phyloP scores from a whole-genome alignment of 2,888 invertebrate genomes.

The Cantharis lateralis region DNA sequence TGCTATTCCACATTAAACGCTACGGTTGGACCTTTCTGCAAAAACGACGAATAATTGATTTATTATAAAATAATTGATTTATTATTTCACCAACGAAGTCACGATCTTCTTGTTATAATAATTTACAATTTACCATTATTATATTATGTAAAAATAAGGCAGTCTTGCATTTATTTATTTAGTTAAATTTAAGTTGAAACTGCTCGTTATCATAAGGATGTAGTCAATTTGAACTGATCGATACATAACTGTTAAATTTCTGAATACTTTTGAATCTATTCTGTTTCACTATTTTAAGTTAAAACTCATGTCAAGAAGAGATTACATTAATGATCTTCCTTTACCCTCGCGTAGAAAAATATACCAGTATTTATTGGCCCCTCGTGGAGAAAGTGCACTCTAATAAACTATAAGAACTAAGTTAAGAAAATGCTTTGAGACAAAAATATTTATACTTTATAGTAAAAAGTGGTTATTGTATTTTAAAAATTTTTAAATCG shows the following conservation, averaged over 20 bases:
- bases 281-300: neutral
- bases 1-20: too few relatives aligned
- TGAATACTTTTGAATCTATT: neutral
- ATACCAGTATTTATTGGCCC: neutral
- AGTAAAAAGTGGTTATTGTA: neutral
- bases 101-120: too few relatives aligned
- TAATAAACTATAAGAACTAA: neutral
- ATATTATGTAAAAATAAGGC: too few relatives aligned
- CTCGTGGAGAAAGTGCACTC: neutral
- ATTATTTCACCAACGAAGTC: too few relatives aligned
- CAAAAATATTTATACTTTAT: neutral
- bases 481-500: neutral
- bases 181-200: too few relatives aligned
- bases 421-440: neutral
- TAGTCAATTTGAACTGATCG: neutral
- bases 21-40: too few relatives aligned
- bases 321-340: neutral
- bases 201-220: neutral
- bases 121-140: too few relatives aligned
- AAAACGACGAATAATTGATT: too few relatives aligned
- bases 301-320: neutral
- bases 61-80: too few relatives aligned
- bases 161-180: too few relatives aligned
- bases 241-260: slow-evolving; percentile 7
- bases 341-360: neutral